A percentile compares a stretch with the other conserved stretches of the same genome.
Evolutionary conservation across 2,113 vertebrate genomes (phyloP).

Genomic region (Gallinago media): DNA sequence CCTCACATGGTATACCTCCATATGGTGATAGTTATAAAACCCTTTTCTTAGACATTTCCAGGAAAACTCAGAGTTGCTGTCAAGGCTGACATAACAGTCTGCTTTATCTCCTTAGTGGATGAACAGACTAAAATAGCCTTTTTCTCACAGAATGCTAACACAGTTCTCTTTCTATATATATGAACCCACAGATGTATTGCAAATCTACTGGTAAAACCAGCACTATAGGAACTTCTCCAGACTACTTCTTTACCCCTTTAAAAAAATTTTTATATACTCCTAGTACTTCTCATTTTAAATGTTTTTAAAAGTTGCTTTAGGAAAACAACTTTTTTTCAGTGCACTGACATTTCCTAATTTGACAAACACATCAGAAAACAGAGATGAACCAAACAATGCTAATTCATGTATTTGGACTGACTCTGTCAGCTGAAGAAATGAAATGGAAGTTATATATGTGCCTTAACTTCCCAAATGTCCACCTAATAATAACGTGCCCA

Average conservation of each 20-base stretch:
- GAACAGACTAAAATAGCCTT: constrained; percentile 47
- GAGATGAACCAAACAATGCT: neutral
- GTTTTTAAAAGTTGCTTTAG: neutral
- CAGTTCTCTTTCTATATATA: neutral
- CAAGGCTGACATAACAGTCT: constrained; percentile 40
- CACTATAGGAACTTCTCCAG: neutral
- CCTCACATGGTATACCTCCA: constrained; percentile 12
- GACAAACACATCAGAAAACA: neutral
- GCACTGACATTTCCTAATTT: neutral
- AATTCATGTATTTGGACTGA: neutral
- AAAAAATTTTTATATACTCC: neutral
- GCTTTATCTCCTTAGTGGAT: constrained; percentile 19
- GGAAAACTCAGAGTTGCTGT: constrained; percentile 20
- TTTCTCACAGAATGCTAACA: constrained; percentile 30
- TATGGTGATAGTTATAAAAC: constrained; percentile 40
- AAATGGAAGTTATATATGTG: neutral
- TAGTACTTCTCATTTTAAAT: neutral
- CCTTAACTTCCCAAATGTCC: neutral
- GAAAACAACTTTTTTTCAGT: neutral
- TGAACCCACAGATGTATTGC: neutral
- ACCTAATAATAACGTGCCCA: neutral
- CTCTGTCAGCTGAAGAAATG: neutral
- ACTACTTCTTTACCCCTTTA: neutral
- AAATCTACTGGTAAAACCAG: constrained; percentile 17
- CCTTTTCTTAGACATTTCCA: constrained; percentile 17